Conservation (phyloP, 1,140 invertebrate genomes). For the Ptiloglossa arizonensis region DNA sequence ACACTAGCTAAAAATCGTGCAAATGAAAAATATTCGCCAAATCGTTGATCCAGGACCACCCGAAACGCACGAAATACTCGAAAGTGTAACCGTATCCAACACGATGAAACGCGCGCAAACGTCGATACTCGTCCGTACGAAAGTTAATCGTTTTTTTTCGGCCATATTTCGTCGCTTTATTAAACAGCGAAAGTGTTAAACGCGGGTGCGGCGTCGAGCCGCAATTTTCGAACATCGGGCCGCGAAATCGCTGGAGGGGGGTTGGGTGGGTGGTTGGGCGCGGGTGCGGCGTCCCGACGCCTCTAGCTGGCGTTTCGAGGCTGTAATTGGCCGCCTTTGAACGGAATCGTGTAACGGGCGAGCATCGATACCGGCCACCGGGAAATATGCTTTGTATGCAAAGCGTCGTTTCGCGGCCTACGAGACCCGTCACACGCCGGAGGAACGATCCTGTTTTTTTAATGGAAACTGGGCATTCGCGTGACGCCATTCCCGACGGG, state of each 20-base stretch:
- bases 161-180: too few species aligned
- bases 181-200: too few species aligned
- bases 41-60: too few species aligned
- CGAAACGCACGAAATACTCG: too few species aligned
- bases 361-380: not conserved
- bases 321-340: slow-evolving; percentile 40
- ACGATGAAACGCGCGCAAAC: too few species aligned
- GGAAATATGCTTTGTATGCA: slow-evolving; percentile 44
- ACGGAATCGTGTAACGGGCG: slow-evolving; percentile 26
- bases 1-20: too few species aligned
- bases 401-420: slow-evolving; percentile 13
- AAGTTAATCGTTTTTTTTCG: too few species aligned
- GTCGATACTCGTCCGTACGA: too few species aligned
- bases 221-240: slow-evolving; percentile 21
- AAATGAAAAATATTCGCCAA: too few species aligned
- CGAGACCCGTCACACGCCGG: not conserved
- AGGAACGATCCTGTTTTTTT: slow-evolving; percentile 1
- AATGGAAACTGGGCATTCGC: not conserved
- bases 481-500: not conserved
- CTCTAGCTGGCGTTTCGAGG: slow-evolving; percentile 7
- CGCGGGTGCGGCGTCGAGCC: not conserved
- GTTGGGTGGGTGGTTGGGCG: too few species aligned
- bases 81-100: too few species aligned
- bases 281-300: too few species aligned
- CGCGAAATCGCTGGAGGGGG: slow-evolving; percentile 13